Base-by-base conservation (phyloP, 2,888 invertebrate species). In the Ectropis crepuscularia region DNA sequence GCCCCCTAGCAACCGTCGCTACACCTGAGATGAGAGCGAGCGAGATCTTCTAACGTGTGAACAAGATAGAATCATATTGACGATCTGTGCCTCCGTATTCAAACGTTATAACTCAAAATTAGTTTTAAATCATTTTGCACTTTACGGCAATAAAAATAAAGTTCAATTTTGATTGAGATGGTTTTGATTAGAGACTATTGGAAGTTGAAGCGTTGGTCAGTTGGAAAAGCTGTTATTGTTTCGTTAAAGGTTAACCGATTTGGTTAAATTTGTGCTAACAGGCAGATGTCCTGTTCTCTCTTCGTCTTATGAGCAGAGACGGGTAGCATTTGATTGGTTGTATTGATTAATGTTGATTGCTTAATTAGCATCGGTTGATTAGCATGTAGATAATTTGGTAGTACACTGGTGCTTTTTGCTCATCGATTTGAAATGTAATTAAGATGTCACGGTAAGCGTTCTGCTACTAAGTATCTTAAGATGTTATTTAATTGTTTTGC, bases 151-250 rank as follows among this genome's bases (percentile, higher is more conserved):
- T 2, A 0, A 0, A 0, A 0, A 16, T 78, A 77, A 55, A 67
- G 80, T 74, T 59, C 6, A 46, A 9, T 73, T 79, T 82, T 5
- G 42, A 11, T 41, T 67, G 60, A 0, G 4, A 1, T 0, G 4
- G 4, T 11, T 10, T 46, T 37, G 58, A 55, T 67, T 70, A 80
- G 71, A 50, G 74, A 61, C 68, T 59, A 39, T 68, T 66, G 68
- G 61, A 65, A 63, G 68, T 71, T 69, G 63, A 65, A 61, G 69
- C 69, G 75, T 80, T 86, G 90, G 90, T 90, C 90, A 89, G 86
- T 87, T 87, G 88, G 87, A 84, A 88, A 88, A 91, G 90, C 90
- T 92, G 91, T 91, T 92, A 91, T 92, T 92, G 92, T 92, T 92
- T 90, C 90, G 89, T 88, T 89, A 88, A 83, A 86, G 92, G 92